Evolutionary conservation across 1,140 invertebrate species (phyloP), one percentile per base, ranked within the genome.

Genomic region (Leptopilina boulardi): DNA sequence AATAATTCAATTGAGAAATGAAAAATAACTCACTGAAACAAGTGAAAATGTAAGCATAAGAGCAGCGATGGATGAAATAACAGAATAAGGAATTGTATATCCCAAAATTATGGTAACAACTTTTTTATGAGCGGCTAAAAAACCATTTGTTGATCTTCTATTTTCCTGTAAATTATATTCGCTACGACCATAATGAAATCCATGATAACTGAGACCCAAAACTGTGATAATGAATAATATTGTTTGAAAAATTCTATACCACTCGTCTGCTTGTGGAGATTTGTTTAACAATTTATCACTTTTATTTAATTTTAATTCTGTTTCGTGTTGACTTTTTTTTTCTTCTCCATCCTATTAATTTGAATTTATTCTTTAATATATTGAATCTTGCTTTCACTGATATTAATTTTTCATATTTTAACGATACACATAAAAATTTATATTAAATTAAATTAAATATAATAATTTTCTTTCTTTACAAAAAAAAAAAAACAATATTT

Each of bases 31-130:
- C 47, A 87, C 87, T 76, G 79, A 81, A 9, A 86, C 13, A 8
- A 88, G 38, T 15, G 87, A 88, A 79, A 85, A 88, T 10, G 84
- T 71, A 1, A 88, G 81, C 87, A 87, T 86, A 13, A 70, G 71
- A 47, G 77, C 75, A 0, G 82, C 59, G 34, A 85, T 0, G 2
- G 77, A 71, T 0, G 74, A 86, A 15, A 85, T 6, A 11, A 83
- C 41, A 0, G 86, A 82, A 66, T 83, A 82, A 11, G 70, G 73
- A 10, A 76, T 1, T 9, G 87, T 83, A 44, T 88, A 87, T 19
- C 87, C 87, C 10, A 86, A 74, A 42, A 71, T 87, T 30, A 88
- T 74, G 2, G 76, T 84, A 15, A 85, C 70, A 3, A 87, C 77
- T 15, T 80, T 78, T 26, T 82, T 82, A 26, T 81, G 77, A 13